These are phyloP conservation scores for Himalopsyche phryganea DNA, from an alignment of 1,140 invertebrate species.

Conservation along the genomic window DNA sequence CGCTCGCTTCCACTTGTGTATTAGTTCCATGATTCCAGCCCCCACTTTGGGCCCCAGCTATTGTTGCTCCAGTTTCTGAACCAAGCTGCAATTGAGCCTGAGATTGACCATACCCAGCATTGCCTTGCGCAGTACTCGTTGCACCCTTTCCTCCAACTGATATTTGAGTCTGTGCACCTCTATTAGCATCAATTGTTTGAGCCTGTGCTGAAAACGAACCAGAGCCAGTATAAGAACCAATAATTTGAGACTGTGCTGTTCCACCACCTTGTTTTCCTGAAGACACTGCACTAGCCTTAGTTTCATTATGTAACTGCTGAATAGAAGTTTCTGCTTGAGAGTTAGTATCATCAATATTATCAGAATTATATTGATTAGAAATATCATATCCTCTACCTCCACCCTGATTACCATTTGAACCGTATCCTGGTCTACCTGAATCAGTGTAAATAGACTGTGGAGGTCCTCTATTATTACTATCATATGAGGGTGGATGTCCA, in stretches of 20 bases:
- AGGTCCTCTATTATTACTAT: not conserved
- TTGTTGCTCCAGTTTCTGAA: constrained; percentile 66
- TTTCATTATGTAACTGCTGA: constrained; percentile 64
- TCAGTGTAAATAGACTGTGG: not conserved
- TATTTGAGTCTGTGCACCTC: constrained; percentile 68
- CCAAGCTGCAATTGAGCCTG: constrained; percentile 73
- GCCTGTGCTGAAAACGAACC: constrained; percentile 79
- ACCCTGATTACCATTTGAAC: not conserved
- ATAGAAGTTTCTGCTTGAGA: constrained; percentile 72
- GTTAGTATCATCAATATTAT: constrained; percentile 56
- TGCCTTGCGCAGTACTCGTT: constrained; percentile 69
- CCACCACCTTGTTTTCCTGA: constrained; percentile 69
- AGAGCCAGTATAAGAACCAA: constrained; percentile 68
- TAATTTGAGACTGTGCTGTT: constrained; percentile 74
- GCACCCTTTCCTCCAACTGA: constrained; percentile 70
- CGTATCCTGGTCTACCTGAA: not conserved
- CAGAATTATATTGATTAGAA: constrained; percentile 1
- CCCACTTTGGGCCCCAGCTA: constrained; percentile 69
- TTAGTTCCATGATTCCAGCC: constrained; percentile 72
- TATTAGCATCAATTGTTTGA: constrained; percentile 69
- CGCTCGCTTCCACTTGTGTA: constrained; percentile 71
- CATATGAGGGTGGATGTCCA: not conserved
- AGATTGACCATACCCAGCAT: constrained; percentile 68
- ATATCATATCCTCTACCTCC: not conserved
- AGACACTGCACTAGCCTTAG: constrained; percentile 68